phyloP scores from a whole-genome alignment of 2,113 vertebrate genomes.

The Patagioenas fasciata region DNA sequence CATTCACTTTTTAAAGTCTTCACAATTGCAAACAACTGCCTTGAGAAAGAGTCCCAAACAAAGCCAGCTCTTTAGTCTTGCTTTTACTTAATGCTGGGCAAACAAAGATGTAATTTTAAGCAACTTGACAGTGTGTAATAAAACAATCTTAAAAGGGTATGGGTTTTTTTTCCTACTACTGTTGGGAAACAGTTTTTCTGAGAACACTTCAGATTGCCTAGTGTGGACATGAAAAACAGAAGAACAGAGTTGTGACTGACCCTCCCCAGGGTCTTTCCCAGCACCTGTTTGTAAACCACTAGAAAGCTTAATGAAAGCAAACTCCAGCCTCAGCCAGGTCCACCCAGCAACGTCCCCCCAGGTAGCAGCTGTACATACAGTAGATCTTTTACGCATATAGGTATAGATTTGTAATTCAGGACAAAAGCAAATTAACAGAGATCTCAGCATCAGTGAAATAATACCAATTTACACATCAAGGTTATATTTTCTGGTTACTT shows the following conservation, averaged over 20 bases:
- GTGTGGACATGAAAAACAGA: neutral
- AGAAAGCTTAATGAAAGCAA: constrained; percentile 3
- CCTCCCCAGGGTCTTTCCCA: neutral
- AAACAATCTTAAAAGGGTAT: neutral
- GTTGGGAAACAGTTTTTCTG: constrained; percentile 7
- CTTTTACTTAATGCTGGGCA: neutral
- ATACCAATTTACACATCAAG: neutral
- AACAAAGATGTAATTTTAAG: constrained; percentile 15
- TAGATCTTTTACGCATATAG: no score
- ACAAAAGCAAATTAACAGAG: neutral
- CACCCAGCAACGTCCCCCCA: neutral
- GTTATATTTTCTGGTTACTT: neutral
- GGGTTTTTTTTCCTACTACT: neutral
- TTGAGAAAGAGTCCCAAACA: neutral
- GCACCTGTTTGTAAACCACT: neutral
- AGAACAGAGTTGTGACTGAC: neutral
- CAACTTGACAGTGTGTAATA: neutral
- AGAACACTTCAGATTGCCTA: neutral
- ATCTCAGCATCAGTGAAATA: neutral
- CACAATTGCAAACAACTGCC: neutral
- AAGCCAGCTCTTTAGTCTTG: neutral
- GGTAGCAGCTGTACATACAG: neutral
- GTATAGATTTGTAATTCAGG: neutral
- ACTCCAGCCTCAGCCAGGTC: neutral
- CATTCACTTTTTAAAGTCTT: neutral